Base-by-base conservation (phyloP, 92 coral and sea anemone genomes). In the Porites evermanni region DNA sequence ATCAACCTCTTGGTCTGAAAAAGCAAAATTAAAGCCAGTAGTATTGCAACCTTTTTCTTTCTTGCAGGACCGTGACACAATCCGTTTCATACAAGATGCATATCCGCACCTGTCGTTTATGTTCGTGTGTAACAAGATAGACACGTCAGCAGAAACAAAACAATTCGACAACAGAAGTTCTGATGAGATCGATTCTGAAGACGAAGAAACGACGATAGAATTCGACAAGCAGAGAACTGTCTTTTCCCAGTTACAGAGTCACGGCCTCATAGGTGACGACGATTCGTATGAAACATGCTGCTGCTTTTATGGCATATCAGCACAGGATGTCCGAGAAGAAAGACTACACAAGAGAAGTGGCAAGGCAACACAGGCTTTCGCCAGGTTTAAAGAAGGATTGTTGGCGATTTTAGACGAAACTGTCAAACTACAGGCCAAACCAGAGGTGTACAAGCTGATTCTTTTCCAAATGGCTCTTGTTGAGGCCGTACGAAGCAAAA, bases 81-180 rank as follows among this genome's bases (percentile, higher is more conserved):
- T 91, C 18, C 86, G 91, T 52, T 82, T 87, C 67, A 88, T 91
- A 24, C 94, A 91, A 67, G 91, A 91, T 23, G 87, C 87, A 47
- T 88, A 83, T 66, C 94, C 94, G 10, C 81, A 91, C 12, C 73
- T 87, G 38, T 91, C 94, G 2, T 68, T 87, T 79, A 78, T 83
- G 79, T 91, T 91, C 59, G 89, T 87, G 71, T 87, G 91, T 70
- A 91, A 89, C 59, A 91, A 91, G 77, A 87, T 91, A 3, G 94
- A 91, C 74, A 72, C 68, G 2, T 52, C 72, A 50, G 29, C 70
- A 26, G 59, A 17, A 6, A 84, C 91, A 11, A 29, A 19, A 4
- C 0, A 14, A 4, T 83, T 19, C 72, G 94, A 91, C 67, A 3
- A 12, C 10, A 58, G 60, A 54, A 38, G 72, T 54, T 81, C 53